Evolutionary conservation across 2,888 invertebrate genomes (phyloP), one percentile per base, ranked within the genome.

Genomic region (Ophion costatus): DNA sequence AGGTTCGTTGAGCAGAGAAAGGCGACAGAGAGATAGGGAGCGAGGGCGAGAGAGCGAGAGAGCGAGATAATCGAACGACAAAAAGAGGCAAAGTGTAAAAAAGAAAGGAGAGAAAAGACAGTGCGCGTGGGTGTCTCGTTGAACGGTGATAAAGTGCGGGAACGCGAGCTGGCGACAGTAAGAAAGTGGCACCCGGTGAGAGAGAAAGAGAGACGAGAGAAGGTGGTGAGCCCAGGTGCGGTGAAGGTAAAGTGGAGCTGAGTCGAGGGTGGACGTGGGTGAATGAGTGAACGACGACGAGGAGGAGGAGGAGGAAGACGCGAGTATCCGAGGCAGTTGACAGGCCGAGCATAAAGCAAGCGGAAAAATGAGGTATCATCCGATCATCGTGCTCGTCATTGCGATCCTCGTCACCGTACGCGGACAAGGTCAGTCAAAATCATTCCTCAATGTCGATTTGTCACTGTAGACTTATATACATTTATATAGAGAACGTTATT

Each of bases 391-490:
- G 83, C 87, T 92, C 90, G 87, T 91, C 90, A 89, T 89, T 81
- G 78, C 69, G 17, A 74, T 85, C 70, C 88, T 92, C 83, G 89
- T 89, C 88, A 88, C 88, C 88, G 91, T 91, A 87, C 88, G 89
- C 87, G 92, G 92, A 75, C 93, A 93, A 93, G 93, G 93, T 93
- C 89, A 91, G 93, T 92, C 75, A 51, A 77, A 63, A 38, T 51
- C 17, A 73, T 51, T 33, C 24, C 24, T 77, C 61, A n/a, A 69
- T 59, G 24, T 59, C 69, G 11, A 56, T 67, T 51, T 17, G 2
- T 51, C 51, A 51, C 14, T 17, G 14, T 51, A 51, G 51, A 51
- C 29, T 29, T 29, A 29, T 0, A 29, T 29, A 38, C 9, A 38
- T 38, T 38, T 9, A 38, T 9, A 38, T 38, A 7, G 38, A 9